These are phyloP conservation scores for Pantelozetes paolii DNA, from an alignment of 2,888 invertebrate genomes.

Conservation along the genomic window DNA sequence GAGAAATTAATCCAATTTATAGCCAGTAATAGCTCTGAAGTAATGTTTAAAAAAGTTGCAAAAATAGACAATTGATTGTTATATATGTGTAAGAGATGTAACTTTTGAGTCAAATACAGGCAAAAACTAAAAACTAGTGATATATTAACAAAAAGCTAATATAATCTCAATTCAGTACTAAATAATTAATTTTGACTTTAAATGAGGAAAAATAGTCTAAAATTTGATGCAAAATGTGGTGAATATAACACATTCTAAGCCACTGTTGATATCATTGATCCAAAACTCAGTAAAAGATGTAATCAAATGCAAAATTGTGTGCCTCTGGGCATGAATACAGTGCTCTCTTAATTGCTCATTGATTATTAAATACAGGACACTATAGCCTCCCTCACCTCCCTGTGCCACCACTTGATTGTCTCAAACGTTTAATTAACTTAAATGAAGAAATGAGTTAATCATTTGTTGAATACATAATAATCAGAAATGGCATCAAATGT, in stretches of 20 bases:
- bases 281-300: not conserved
- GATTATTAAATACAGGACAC: not conserved
- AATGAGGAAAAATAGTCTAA: not conserved
- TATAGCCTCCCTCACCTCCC: not conserved
- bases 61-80: too few species aligned
- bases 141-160: too few species aligned
- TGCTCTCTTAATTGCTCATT: constrained; percentile 10
- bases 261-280: constrained; percentile 3
- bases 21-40: too few species aligned
- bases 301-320: constrained; percentile 5
- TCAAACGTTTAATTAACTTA: not conserved
- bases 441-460: not conserved
- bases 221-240: not conserved
- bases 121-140: too few species aligned
- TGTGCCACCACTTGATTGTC: not conserved
- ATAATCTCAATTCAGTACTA: too few species aligned
- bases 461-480: constrained; percentile 24
- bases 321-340: constrained; percentile 2
- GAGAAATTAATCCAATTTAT: too few species aligned
- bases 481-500: not conserved
- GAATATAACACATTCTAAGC: not conserved
- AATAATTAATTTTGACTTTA: not conserved
- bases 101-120: too few species aligned
- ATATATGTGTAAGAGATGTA: too few species aligned
- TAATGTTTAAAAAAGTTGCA: too few species aligned